These are phyloP conservation scores for Dichetophora obliterata DNA, from an alignment of 2,888 invertebrate species.

Conservation along the genomic window DNA sequence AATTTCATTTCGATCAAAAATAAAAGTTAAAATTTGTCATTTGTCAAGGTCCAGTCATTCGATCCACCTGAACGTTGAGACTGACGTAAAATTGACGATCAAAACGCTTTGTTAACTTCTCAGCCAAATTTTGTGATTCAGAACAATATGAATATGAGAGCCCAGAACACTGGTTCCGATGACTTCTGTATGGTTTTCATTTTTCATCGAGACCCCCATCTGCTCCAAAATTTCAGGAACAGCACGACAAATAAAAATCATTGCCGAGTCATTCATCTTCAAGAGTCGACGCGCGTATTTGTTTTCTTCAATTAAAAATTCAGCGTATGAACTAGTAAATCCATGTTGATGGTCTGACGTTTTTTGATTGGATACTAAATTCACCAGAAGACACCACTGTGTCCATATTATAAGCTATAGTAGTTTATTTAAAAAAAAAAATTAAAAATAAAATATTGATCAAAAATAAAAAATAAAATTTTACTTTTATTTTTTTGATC, in stretches of 20 bases:
- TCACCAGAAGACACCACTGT: neutral
- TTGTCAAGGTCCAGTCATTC: conserved; percentile 50
- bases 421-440: too few relatives aligned
- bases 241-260: conserved; percentile 55
- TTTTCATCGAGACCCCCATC: conserved; percentile 56
- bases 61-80: conserved; percentile 55
- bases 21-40: too few relatives aligned
- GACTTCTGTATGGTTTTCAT: conserved; percentile 36
- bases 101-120: conserved; percentile 57
- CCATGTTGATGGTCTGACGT: neutral
- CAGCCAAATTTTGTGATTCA: conserved; percentile 59
- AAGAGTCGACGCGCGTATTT: conserved; percentile 57
- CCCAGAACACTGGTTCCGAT: conserved; percentile 58
- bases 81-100: conserved; percentile 62
- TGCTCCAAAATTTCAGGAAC: conserved; percentile 56
- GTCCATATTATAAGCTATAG: neutral
- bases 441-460: too few relatives aligned
- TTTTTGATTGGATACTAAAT: neutral
- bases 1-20: too few relatives aligned
- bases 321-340: conserved; percentile 56
- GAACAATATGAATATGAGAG: conserved; percentile 50
- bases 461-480: too few relatives aligned
- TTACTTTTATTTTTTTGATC: too few relatives aligned
- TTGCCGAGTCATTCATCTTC: conserved; percentile 60
- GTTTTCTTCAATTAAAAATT: conserved; percentile 50